Evolutionary conservation across 1,140 invertebrate genomes (phyloP).

Genomic region (Coenobita brevimanus): DNA sequence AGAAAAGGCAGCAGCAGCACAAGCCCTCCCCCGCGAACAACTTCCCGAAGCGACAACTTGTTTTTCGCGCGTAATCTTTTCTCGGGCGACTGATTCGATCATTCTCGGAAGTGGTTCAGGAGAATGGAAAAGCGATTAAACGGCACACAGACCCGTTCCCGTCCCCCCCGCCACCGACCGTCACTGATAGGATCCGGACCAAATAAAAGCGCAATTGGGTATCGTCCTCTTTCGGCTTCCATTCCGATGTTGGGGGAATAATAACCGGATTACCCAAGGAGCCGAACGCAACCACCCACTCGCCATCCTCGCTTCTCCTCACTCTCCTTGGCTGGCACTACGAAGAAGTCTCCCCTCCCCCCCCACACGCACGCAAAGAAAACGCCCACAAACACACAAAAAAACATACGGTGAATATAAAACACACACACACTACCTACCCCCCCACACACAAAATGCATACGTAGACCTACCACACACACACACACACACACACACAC

Average conservation of each 20-base stretch:
- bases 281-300: no score
- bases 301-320: no score
- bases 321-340: no score
- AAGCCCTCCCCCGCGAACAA: constrained; percentile 4
- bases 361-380: no score
- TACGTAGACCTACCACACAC: no score
- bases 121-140: constrained; percentile 65
- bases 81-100: constrained; percentile 57
- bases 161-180: constrained; percentile 51
- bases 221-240: constrained; percentile 52
- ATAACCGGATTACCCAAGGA: constrained; percentile 62
- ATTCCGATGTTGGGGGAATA: constrained; percentile 53
- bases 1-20: no score
- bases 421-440: no score
- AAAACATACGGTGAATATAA: no score
- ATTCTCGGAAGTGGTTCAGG: constrained; percentile 63
- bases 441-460: no score
- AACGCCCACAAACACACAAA: no score
- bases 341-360: no score
- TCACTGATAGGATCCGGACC: constrained; percentile 55
- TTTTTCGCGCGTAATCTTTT: constrained; percentile 61
- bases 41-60: constrained; percentile 43
- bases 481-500: no score
- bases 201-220: constrained; percentile 63
- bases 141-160: constrained; percentile 52